Evolutionary conservation across 2,888 invertebrate genomes (phyloP).

Genomic region (Andrena bicolor): DNA sequence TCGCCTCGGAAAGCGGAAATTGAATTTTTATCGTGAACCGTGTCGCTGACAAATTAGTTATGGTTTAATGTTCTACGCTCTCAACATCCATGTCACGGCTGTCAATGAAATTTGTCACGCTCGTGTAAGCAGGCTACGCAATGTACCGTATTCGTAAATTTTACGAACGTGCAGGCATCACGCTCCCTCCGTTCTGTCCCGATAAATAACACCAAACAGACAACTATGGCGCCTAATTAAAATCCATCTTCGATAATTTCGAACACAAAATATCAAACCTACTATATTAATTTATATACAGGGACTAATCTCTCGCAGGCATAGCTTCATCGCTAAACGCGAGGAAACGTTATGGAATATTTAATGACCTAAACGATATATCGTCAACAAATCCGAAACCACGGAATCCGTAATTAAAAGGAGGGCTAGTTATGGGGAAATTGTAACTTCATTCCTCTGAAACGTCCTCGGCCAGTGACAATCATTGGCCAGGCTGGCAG

Average conservation of each 20-base stretch:
- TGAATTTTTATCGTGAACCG: conserved; percentile 49
- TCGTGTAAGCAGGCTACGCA: conserved; percentile 32
- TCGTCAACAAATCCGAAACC: neutral
- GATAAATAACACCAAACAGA: neutral
- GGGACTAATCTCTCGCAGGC: no score
- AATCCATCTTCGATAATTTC: no score
- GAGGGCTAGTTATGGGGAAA: neutral
- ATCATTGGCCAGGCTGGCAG: neutral
- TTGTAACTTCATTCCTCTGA: no score
- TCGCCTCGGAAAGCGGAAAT: conserved; percentile 40
- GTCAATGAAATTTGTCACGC: conserved; percentile 48
- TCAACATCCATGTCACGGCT: conserved; percentile 26
- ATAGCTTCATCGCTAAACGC: no score
- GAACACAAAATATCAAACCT: no score
- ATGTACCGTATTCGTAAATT: conserved; percentile 27
- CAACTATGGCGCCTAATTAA: neutral
- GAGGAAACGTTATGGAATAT: no score
- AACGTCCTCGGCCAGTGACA: neutral
- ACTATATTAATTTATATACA: no score
- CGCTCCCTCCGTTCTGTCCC: neutral
- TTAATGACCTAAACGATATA: neutral
- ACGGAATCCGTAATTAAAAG: neutral
- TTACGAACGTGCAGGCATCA: neutral
- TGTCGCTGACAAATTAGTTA: conserved; percentile 51
- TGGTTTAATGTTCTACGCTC: conserved; percentile 41